Conservation (phyloP, 2,113 vertebrate genomes). For the Hemicordylus capensis region DNA sequence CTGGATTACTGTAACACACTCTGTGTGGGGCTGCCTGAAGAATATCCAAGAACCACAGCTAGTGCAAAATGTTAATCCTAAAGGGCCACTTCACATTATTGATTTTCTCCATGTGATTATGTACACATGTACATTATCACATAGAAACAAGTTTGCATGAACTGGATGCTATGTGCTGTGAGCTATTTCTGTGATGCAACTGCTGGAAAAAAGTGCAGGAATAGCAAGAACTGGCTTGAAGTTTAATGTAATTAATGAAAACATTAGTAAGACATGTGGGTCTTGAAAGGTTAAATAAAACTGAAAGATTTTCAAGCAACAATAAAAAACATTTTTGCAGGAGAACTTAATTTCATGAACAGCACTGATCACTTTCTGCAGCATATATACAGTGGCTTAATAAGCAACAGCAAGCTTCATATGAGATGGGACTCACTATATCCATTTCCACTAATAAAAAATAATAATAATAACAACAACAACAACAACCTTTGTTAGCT, state of each 20-base stretch:
- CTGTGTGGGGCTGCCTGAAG: too few relatives aligned
- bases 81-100: background rate
- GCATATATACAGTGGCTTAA: background rate
- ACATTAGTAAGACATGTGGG: background rate
- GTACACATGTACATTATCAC: background rate
- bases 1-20: too few relatives aligned
- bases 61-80: too few relatives aligned
- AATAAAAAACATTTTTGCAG: background rate
- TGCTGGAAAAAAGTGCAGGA: background rate
- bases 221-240: background rate
- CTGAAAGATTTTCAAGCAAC: background rate
- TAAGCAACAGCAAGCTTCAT: background rate
- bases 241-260: background rate
- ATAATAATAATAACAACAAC: too few relatives aligned
- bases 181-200: background rate
- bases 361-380: background rate
- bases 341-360: background rate
- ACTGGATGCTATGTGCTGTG: background rate
- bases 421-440: background rate
- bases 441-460: background rate
- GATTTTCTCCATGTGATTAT: background rate
- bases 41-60: too few relatives aligned
- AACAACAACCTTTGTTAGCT: too few relatives aligned
- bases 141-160: background rate
- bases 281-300: background rate